Percentiles rank a stretch among this genome's conserved stretches.
Evolutionary conservation across 2,113 vertebrate genomes (phyloP).

Genomic region (Ploceus nigricollis): DNA sequence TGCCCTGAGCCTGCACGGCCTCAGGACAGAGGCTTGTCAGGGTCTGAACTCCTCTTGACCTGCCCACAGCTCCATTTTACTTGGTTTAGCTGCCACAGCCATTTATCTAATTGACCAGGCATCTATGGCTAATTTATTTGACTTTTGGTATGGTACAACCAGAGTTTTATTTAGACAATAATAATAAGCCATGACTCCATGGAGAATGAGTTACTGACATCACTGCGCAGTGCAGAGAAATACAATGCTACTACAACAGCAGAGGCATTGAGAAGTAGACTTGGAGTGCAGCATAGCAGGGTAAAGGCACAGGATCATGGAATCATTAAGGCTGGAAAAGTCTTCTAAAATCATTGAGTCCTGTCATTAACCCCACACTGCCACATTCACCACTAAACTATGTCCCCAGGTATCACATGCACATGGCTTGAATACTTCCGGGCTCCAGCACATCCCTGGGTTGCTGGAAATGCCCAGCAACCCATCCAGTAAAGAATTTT

Average conservation of each 20-base stretch:
- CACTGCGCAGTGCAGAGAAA: fast-evolving
- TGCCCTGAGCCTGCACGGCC: neutral
- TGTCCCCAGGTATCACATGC: too few relatives aligned
- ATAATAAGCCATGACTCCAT: neutral
- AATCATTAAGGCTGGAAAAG: neutral
- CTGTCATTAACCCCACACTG: neutral
- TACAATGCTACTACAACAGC: neutral
- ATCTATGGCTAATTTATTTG: neutral
- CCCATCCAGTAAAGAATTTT: neutral
- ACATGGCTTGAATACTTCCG: fast-evolving
- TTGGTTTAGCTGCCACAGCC: neutral
- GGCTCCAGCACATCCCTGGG: neutral
- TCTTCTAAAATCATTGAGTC: neutral
- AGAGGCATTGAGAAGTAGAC: neutral
- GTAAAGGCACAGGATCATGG: neutral
- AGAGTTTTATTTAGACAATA: neutral
- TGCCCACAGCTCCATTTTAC: neutral
- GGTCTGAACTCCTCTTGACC: neutral
- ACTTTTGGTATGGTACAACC: neutral
- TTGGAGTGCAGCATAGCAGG: neutral
- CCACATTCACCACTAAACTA: too few relatives aligned
- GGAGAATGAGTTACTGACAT: neutral
- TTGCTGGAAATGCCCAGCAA: neutral
- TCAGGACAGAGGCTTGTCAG: neutral
- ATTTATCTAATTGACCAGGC: neutral